A percentile compares a stretch with the other conserved stretches of the same genome.
Conservation (phyloP, 2,113 vertebrate species). For the Xiphophorus hellerii region DNA sequence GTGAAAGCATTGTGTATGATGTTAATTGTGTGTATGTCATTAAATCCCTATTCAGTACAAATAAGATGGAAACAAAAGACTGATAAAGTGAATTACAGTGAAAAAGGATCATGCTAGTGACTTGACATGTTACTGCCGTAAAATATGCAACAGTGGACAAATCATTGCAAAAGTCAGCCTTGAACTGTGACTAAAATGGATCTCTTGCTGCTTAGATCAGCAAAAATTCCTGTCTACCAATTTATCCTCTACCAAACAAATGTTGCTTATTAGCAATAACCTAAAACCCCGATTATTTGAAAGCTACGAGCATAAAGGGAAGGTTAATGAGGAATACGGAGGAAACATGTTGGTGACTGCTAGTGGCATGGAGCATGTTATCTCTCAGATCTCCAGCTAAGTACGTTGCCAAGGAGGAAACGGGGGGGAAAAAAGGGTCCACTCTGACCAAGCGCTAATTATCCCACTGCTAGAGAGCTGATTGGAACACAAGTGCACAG, state of each 20-base stretch:
- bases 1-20: too few species aligned
- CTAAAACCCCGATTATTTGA: slow-evolving; percentile 69
- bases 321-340: slow-evolving; percentile 74
- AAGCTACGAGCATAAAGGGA: slow-evolving; percentile 64
- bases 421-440: slow-evolving; percentile 48
- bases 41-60: not conserved
- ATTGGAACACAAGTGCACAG: slow-evolving; percentile 73
- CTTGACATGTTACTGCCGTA: not conserved
- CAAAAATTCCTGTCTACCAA: slow-evolving; percentile 35
- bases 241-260: slow-evolving; percentile 41
- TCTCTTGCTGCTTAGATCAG: slow-evolving; percentile 44
- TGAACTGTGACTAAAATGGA: slow-evolving; percentile 27
- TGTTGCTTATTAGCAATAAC: slow-evolving; percentile 65
- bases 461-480: slow-evolving; percentile 66
- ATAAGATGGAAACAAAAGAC: not conserved
- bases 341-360: slow-evolving; percentile 61
- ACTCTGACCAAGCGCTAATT: slow-evolving; percentile 70
- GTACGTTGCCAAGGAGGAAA: slow-evolving; percentile 56
- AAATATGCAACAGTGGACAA: slow-evolving; percentile 37
- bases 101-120: not conserved
- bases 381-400: slow-evolving; percentile 71
- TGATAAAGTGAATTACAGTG: not conserved
- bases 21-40: not conserved
- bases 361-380: slow-evolving; percentile 54
- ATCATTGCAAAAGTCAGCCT: slow-evolving; percentile 25